Percentiles rank a stretch among this genome's conserved stretches.
Evolutionary conservation across 2,888 invertebrate genomes (phyloP).

Genomic region (Diogma glabrata): DNA sequence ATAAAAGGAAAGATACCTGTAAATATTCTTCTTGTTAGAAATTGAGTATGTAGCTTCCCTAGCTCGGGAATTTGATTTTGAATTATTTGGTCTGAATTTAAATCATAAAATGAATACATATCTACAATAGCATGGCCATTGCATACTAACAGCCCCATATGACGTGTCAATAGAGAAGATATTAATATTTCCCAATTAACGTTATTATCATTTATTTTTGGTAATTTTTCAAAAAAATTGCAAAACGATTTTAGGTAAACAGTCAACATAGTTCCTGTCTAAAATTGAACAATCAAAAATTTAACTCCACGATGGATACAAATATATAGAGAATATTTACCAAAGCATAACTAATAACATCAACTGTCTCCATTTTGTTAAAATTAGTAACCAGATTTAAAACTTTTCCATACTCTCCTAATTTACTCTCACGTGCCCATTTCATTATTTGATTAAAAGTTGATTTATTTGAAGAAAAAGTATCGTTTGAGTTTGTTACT

Average conservation of each 20-base stretch:
- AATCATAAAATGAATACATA: slow-evolving; percentile 18
- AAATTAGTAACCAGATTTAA: slow-evolving; percentile 63
- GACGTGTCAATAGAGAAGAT: slow-evolving; percentile 58
- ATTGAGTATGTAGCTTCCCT: slow-evolving; percentile 25
- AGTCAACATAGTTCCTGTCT: slow-evolving; percentile 57
- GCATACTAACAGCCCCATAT: slow-evolving; percentile 62
- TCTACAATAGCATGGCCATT: slow-evolving; percentile 59
- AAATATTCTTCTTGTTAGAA: slow-evolving; percentile 42
- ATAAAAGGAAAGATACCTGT: slow-evolving; percentile 78
- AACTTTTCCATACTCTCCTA: slow-evolving; percentile 50
- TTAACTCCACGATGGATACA: background rate
- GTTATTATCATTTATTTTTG: slow-evolving; percentile 29
- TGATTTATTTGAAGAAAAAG: background rate
- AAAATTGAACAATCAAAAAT: slow-evolving; percentile 19
- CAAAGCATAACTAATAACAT: slow-evolving; percentile 57
- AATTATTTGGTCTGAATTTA: slow-evolving; percentile 17
- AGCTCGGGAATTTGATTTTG: slow-evolving; percentile 17
- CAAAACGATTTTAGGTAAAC: slow-evolving; percentile 55
- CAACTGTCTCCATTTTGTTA: slow-evolving; percentile 49
- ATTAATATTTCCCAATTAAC: slow-evolving; percentile 42
- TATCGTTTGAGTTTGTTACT: background rate
- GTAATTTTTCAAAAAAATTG: slow-evolving; percentile 32
- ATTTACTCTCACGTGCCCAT: slow-evolving; percentile 18
- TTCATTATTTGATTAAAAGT: slow-evolving; percentile 11
- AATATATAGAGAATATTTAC: slow-evolving; percentile 35